A percentile compares a stretch with the other conserved stretches of the same genome.
Conservation (phyloP, 2,888 invertebrate genomes). For the Zygogramma bicolorata region DNA sequence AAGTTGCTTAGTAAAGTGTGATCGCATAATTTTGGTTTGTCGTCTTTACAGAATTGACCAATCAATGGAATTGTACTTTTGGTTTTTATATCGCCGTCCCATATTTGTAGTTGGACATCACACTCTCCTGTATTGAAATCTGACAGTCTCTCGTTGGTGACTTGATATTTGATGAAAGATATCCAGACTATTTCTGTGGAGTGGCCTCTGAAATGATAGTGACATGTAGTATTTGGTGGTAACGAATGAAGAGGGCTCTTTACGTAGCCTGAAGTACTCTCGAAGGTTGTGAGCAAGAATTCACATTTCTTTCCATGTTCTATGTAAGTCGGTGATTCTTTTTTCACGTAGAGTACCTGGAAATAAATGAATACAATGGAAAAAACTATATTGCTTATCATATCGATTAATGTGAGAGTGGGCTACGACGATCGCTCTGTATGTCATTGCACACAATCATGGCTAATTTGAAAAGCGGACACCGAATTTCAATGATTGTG, state of each 20-base stretch:
- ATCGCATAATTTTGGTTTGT: slow-evolving; percentile 80
- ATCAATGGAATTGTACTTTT: slow-evolving; percentile 70
- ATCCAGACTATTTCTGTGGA: slow-evolving; percentile 85
- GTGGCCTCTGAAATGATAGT: slow-evolving; percentile 82
- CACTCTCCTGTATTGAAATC: slow-evolving; percentile 79
- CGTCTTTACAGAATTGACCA: slow-evolving; percentile 83
- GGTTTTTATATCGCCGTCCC: slow-evolving; percentile 76
- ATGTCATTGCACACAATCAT: too few species aligned
- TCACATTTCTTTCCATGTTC: slow-evolving; percentile 81
- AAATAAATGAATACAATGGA: slow-evolving; percentile 44
- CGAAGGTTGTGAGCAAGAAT: slow-evolving; percentile 81
- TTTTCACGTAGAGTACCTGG: slow-evolving; percentile 81
- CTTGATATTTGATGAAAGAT: slow-evolving; percentile 86
- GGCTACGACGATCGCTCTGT: too few species aligned
- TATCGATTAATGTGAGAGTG: too few species aligned
- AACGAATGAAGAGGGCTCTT: slow-evolving; percentile 83
- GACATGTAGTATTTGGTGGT: slow-evolving; percentile 85
- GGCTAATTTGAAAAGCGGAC: too few species aligned
- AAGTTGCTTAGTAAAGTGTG: slow-evolving; percentile 80
- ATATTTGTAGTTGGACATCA: slow-evolving; percentile 77
- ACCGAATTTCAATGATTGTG: too few species aligned
- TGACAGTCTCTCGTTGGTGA: slow-evolving; percentile 70
- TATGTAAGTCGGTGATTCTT: slow-evolving; percentile 81
- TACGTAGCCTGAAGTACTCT: slow-evolving; percentile 78
- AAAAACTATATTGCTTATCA: too few species aligned